A percentile compares a stretch with the other conserved stretches of the same genome.
phyloP scores from a whole-genome alignment of 2,113 vertebrate genomes.

The Lynx canadensis region DNA sequence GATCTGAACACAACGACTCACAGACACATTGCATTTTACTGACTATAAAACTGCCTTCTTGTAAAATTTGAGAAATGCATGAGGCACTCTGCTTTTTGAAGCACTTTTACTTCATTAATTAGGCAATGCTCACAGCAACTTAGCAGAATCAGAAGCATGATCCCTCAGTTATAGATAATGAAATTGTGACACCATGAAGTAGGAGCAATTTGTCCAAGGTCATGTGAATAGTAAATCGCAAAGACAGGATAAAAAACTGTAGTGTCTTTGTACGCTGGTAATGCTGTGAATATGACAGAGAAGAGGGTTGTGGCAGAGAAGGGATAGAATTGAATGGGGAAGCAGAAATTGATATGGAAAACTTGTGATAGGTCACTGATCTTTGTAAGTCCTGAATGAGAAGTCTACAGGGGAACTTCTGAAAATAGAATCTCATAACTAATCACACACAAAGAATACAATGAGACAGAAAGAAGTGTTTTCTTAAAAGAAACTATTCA shows the following conservation, averaged over 20 bases:
- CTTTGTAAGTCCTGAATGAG: neutral
- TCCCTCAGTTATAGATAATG: constrained; percentile 23
- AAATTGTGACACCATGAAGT: neutral
- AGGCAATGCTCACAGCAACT: neutral
- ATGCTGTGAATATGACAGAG: neutral
- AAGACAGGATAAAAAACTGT: neutral
- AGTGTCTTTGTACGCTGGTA: neutral
- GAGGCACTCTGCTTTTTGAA: constrained; percentile 9
- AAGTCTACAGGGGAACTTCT: neutral
- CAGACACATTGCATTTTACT: neutral
- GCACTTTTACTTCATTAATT: constrained; percentile 48
- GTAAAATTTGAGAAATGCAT: neutral
- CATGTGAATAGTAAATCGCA: neutral
- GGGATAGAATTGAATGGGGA: neutral
- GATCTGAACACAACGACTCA: neutral
- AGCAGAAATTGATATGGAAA: neutral
- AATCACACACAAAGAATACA: neutral
- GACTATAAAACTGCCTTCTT: neutral
- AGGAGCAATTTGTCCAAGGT: constrained; percentile 19
- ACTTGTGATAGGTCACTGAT: neutral
- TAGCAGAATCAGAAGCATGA: neutral
- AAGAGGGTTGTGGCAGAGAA: neutral
- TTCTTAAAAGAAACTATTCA: neutral
- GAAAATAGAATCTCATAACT: neutral
- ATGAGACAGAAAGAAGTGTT: neutral